These are phyloP conservation scores for Nasonia longicornis DNA, from an alignment of 1,140 invertebrate genomes.

Conservation along the genomic window DNA sequence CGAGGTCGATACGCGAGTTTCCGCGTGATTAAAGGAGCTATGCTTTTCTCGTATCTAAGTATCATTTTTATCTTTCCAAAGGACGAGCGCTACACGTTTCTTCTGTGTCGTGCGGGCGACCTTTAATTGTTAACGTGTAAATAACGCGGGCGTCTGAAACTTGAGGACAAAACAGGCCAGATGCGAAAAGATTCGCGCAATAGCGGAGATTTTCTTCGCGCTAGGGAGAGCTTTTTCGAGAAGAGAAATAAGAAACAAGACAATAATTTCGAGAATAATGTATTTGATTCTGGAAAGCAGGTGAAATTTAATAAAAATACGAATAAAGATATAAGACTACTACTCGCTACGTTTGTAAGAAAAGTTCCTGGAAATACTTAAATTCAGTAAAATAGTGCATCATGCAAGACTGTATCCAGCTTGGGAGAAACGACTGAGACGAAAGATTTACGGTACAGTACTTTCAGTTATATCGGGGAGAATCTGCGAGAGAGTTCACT, in stretches of 20 bases:
- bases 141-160: not conserved
- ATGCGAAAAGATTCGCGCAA: not conserved
- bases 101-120: not conserved
- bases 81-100: not conserved
- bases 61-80: not conserved
- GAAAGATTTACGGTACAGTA: not conserved
- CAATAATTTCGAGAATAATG: not conserved
- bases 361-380: too few species aligned
- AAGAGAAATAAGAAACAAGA: too few species aligned
- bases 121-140: constrained; percentile 15
- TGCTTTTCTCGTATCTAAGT: not conserved
- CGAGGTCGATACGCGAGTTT: not conserved
- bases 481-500: not conserved
- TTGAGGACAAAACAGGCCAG: not conserved
- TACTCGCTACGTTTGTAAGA: too few species aligned
- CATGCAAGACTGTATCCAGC: too few species aligned
- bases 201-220: too few species aligned
- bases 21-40: not conserved
- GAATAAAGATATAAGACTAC: too few species aligned
- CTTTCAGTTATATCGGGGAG: not conserved
- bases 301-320: not conserved
- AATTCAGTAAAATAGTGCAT: not conserved
- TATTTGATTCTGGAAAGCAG: not conserved
- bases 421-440: not conserved
- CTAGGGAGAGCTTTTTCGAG: too few species aligned